Conservation (phyloP, 2,797 vertebrate genomes). For the Sparus aurata region DNA sequence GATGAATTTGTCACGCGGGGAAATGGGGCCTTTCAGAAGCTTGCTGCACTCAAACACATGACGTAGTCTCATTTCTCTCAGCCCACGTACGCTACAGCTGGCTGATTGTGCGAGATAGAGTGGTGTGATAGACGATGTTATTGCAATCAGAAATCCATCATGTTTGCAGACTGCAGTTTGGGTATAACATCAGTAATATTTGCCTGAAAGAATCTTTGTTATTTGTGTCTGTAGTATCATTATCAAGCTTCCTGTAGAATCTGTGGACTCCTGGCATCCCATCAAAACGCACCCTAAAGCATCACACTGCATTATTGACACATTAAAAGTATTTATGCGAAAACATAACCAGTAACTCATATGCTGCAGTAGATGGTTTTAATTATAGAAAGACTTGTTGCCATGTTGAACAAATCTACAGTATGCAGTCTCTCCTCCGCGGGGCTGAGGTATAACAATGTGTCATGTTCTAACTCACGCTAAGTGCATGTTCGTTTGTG, state of each 20-base stretch:
- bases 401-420: background rate
- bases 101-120: background rate
- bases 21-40: slow-evolving; percentile 15
- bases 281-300: background rate
- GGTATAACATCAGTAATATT: background rate
- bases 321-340: background rate
- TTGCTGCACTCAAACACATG: slow-evolving; percentile 1
- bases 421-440: slow-evolving; percentile 1
- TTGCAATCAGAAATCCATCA: slow-evolving; percentile 21
- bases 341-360: background rate
- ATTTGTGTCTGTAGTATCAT: background rate
- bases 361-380: slow-evolving; percentile 4
- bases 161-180: background rate
- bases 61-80: background rate
- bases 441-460: slow-evolving; percentile 1
- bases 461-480: slow-evolving; percentile 12
- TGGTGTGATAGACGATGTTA: background rate
- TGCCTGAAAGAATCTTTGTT: background rate
- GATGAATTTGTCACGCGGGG: slow-evolving; percentile 18
- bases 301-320: background rate
- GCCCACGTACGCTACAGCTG: background rate
- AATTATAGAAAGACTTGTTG: slow-evolving; percentile 29
- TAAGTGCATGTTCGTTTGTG: slow-evolving; percentile 43
- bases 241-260: background rate
- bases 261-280: background rate